Evolutionary conservation across 2,113 vertebrate genomes (phyloP).

Genomic region (Stegostoma tigrinum): DNA sequence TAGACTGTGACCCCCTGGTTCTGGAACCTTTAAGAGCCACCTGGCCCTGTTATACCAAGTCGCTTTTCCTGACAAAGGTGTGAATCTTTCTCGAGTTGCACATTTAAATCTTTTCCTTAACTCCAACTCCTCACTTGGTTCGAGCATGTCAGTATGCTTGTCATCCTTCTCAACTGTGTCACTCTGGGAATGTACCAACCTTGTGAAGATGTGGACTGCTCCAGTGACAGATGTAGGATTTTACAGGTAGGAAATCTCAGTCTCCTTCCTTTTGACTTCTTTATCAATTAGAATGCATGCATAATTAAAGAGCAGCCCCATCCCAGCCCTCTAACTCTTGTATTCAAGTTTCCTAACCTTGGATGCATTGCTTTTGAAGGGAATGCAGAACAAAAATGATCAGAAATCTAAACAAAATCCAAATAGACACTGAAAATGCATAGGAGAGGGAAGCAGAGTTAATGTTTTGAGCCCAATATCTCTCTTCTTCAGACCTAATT

Average conservation of each 20-base stretch:
- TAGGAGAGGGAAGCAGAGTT: too few relatives aligned
- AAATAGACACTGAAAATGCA: background rate
- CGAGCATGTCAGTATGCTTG: constrained; percentile 90
- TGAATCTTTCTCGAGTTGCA: background rate
- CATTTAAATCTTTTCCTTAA: constrained; percentile 60
- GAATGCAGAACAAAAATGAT: background rate
- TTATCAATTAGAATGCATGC: background rate
- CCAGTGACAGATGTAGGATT: constrained; percentile 86
- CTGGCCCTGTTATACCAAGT: constrained; percentile 40
- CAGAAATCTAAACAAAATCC: background rate
- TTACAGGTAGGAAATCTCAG: constrained; percentile 70
- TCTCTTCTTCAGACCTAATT: background rate
- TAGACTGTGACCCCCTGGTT: too few relatives aligned
- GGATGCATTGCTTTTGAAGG: background rate
- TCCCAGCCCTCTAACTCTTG: too few relatives aligned
- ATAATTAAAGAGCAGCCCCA: background rate
- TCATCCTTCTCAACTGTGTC: constrained; percentile 92
- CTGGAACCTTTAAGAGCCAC: constrained; percentile 33
- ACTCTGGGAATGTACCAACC: constrained; percentile 98
- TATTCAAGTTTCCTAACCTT: background rate
- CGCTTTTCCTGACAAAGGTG: constrained; percentile 12
- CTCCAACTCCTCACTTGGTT: constrained; percentile 75
- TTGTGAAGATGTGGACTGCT: constrained; percentile 91
- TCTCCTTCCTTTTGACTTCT: background rate
- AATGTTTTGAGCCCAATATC: too few relatives aligned